Evolutionary conservation across 92 coral and sea anemone genomes (phyloP), one percentile per base, ranked within the genome.

Genomic region (Palythoa caribaeorum): DNA sequence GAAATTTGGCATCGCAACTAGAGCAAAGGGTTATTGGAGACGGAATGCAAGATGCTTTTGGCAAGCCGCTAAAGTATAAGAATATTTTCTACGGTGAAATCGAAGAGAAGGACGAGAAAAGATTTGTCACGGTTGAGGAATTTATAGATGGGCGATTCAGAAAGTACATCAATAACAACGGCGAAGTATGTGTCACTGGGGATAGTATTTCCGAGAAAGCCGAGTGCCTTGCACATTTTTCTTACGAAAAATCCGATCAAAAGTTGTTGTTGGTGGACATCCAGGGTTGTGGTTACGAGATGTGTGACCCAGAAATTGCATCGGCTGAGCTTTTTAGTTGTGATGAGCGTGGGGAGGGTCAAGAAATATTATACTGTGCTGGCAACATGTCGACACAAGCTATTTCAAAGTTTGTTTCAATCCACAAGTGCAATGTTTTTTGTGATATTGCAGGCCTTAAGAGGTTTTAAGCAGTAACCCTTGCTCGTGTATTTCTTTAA

Each of bases 221-320:
- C 16, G 68, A 89, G 55, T 83, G 90, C 57, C 83, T 92, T 14
- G 66, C 80, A 44, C 4, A 44, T 44, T 44, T 44, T 44, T 89
- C 94, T 16, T 91, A 87, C 71, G 88, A 94, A 57, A 94, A 92
- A 79, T 89, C 94, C 15, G 60, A 87, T 1, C 2, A 60, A 71
- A 87, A 89, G 68, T 76, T 92, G n/a, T 84, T 94, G 92, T 89
- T 87, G 28, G 80, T 90, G n/a, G 94, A 92, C 78, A 87, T 89
- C 4, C 93, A 84, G 85, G 96, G 96, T 19, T 89, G 88, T 77
- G 91, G 93, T 20, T 74, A 83, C 38, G 84, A 66, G 7, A 88
- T 92, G 60, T 94, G 77, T 65, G 96, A 94, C 84, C 92, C 96
- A 4, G 88, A 94, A 86, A 92, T 94, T 52, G 92, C 93, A 70